A percentile compares a stretch with the other conserved stretches of the same genome.
phyloP scores from a whole-genome alignment of 2,113 vertebrate species.

The Calypte anna region DNA sequence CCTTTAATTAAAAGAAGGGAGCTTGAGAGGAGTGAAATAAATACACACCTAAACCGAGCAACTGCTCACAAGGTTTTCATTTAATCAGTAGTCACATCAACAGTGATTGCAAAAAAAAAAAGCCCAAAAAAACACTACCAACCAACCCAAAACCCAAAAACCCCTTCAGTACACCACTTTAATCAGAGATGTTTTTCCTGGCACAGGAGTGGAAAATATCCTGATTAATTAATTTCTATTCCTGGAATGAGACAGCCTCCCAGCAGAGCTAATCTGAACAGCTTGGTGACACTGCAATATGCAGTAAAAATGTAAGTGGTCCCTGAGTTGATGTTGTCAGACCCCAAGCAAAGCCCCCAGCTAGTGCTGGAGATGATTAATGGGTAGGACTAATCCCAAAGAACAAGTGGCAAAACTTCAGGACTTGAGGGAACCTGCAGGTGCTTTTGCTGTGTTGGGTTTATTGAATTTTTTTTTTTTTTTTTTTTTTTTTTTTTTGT shows the following conservation, averaged over 20 bases:
- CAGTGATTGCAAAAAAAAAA: conserved; percentile 51
- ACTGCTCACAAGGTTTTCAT: conserved; percentile 54
- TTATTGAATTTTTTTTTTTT: neutral
- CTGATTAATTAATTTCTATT: conserved; percentile 82
- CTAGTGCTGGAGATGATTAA: neutral
- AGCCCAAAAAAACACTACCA: too few species aligned
- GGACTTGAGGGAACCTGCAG: neutral
- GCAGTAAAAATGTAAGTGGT: conserved; percentile 9
- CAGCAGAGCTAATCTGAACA: conserved; percentile 60
- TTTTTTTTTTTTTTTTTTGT: neutral
- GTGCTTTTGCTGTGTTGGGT: neutral
- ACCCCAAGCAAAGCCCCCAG: neutral
- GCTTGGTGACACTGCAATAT: conserved; percentile 33
- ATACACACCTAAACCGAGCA: conserved; percentile 40
- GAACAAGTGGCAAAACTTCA: neutral
- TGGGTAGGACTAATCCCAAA: neutral
- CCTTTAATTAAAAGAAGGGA: conserved; percentile 52
- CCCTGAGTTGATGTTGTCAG: neutral
- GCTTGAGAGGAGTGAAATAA: conserved; percentile 25
- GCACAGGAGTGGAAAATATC: conserved; percentile 27
- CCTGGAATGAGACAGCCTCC: conserved; percentile 67
- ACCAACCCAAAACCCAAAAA: neutral
- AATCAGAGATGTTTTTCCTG: conserved; percentile 75
- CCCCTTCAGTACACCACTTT: conserved; percentile 53
- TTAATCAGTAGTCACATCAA: conserved; percentile 67